Evolutionary conservation across 2,113 vertebrate species (phyloP), one percentile per base, ranked within the genome.

Genomic region (Coptodon rendalli): DNA sequence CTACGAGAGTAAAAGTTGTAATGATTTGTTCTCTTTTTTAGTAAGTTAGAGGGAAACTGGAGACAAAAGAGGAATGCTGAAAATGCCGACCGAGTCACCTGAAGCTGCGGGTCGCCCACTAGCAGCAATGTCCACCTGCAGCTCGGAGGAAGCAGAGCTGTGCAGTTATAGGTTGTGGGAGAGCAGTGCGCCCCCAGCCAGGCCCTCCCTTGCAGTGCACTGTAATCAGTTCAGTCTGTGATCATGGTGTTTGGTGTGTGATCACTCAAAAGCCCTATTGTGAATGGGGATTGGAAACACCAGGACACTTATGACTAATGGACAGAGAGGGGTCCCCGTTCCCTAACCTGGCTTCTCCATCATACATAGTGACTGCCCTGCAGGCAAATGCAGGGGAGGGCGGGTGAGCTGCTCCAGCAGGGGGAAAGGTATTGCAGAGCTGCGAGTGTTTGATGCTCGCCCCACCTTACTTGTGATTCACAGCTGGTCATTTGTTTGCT

Each of bases 201-300:
- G 54, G 53, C 63, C 83, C 93, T 68, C 81, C 85, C 87, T 87
- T 27, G 7, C 76, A 34, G 90, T 3, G 82, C 57, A 29, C 82
- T 86, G 84, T 92, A 92, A 95, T 94, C 93, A 94, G 73, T 88
- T 84, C 89, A 86, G 84, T 89, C 43, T 92, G 90, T 85, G 88
- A 89, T 90, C 89, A 80, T 29, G 81, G 86, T 76, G 87, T 92
- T 87, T 73, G 90, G 53, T 84, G 89, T 91, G 89, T 91, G 92
- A 94, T 94, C 92, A 81, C 86, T 94, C 87, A 91, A 68, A 92
- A 86, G 86, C 79, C 93, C 93, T 80, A 89, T 92, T 84, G 92
- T 89, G 93, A 93, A 85, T 52, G 87, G 83, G 90, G 91, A 94
- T 94, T 93, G 93, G 89, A 95, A 94, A 94, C 93, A 90, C 93